These are phyloP conservation scores for Poecile atricapillus DNA, from an alignment of 2,113 vertebrate species.

Conservation along the genomic window DNA sequence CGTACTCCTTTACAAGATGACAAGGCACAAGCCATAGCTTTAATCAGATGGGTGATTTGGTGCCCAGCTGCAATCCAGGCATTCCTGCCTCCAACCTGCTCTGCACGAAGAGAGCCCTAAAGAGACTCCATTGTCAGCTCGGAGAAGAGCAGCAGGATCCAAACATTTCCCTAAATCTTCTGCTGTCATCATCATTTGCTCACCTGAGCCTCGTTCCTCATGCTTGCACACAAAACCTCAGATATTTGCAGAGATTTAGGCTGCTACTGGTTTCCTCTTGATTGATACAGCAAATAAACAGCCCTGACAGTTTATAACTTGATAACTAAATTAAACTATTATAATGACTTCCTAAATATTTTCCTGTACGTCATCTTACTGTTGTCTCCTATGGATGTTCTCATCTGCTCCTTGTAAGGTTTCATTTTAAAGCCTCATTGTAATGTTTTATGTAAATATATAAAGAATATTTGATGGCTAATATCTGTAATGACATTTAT, in stretches of 20 bases:
- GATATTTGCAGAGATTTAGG: not conserved
- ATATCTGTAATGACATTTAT: slow-evolving; percentile 52
- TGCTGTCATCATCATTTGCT: not conserved
- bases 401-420: not conserved
- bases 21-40: not conserved
- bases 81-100: not conserved
- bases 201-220: not conserved
- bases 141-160: not conserved
- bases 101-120: accelerated
- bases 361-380: not conserved
- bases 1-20: not conserved
- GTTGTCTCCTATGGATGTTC: not conserved
- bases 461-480: slow-evolving; percentile 39
- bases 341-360: not conserved
- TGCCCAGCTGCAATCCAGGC: not conserved
- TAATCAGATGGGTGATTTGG: not conserved
- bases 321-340: slow-evolving; percentile 4
- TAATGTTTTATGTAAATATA: slow-evolving; percentile 58
- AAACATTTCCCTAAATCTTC: not conserved
- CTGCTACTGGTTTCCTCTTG: not conserved
- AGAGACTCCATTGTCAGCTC: not conserved
- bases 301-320: not conserved
- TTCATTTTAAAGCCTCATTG: slow-evolving; percentile 32
- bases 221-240: not conserved
- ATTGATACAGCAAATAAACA: not conserved